phyloP scores from a whole-genome alignment of 2,797 vertebrate species.

The Balearica regulorum region DNA sequence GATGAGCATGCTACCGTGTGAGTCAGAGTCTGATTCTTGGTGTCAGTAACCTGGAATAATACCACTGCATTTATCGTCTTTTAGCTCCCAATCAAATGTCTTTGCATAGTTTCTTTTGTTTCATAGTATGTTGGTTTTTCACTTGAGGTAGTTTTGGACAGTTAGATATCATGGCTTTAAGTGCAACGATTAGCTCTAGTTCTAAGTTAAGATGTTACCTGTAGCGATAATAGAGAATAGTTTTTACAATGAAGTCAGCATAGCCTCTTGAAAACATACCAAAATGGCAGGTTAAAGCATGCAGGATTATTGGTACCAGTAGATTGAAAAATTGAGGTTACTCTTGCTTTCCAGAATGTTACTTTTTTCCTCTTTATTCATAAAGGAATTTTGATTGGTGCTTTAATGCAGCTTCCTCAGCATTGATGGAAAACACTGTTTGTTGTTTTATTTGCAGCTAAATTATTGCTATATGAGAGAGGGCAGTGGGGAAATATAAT shows the following conservation, averaged over 20 bases:
- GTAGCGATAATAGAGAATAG: not conserved
- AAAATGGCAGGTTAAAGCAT: not conserved
- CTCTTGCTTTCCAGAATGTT: not conserved
- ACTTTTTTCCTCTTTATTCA: not conserved
- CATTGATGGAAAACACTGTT: not conserved
- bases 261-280: not conserved
- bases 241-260: not conserved
- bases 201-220: not conserved
- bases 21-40: not conserved
- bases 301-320: not conserved
- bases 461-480: not conserved
- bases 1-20: not conserved
- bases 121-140: not conserved
- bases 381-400: not conserved
- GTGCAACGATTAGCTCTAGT: not conserved
- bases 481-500: accelerated
- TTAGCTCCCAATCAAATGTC: not conserved
- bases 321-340: not conserved
- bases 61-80: not conserved
- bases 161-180: not conserved
- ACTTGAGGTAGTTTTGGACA: not conserved
- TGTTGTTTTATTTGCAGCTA: not conserved
- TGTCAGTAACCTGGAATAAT: not conserved
- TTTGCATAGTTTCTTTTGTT: not conserved
- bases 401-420: not conserved